These are phyloP conservation scores for Clitarchus hookeri DNA, from an alignment of 2,888 invertebrate species.

Conservation along the genomic window DNA sequence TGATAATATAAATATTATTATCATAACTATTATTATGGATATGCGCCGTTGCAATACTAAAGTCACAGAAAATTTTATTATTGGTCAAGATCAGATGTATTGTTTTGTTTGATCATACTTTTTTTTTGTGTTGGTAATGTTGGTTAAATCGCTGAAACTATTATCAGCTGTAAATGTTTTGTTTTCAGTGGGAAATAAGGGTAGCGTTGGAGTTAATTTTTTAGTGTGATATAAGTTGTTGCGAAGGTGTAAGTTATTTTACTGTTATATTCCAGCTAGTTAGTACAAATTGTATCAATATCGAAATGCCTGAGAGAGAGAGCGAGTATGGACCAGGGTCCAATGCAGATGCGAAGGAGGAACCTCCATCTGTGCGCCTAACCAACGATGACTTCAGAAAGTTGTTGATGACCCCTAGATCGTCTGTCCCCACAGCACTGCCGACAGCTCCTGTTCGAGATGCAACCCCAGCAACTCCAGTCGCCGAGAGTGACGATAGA, in stretches of 20 bases:
- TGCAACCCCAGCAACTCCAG: conserved; percentile 45
- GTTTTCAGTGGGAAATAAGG: too few species aligned
- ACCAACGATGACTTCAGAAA: conserved; percentile 98
- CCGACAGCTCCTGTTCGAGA: conserved; percentile 44
- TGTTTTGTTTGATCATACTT: too few species aligned
- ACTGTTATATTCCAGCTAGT: too few species aligned
- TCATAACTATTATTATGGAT: too few species aligned
- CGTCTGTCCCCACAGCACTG: conserved; percentile 64
- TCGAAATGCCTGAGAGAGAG: not conserved
- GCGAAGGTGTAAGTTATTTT: too few species aligned
- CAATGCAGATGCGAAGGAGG: conserved; percentile 29
- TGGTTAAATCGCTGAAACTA: not conserved
- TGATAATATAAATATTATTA: too few species aligned
- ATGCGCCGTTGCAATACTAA: conserved; percentile 15
- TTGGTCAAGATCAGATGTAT: too few species aligned
- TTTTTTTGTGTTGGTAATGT: not conserved
- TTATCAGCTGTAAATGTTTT: too few species aligned
- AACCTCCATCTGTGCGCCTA: conserved; percentile 64
- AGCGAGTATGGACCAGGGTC: not conserved
- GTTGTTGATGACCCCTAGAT: conserved; percentile 91
- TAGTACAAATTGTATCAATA: not conserved
- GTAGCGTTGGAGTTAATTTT: too few species aligned
- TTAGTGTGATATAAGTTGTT: too few species aligned
- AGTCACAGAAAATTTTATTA: not conserved
- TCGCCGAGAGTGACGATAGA: conserved; percentile 65